Base-by-base conservation (phyloP, 2,113 vertebrate species). In the Anolis carolinensis region DNA sequence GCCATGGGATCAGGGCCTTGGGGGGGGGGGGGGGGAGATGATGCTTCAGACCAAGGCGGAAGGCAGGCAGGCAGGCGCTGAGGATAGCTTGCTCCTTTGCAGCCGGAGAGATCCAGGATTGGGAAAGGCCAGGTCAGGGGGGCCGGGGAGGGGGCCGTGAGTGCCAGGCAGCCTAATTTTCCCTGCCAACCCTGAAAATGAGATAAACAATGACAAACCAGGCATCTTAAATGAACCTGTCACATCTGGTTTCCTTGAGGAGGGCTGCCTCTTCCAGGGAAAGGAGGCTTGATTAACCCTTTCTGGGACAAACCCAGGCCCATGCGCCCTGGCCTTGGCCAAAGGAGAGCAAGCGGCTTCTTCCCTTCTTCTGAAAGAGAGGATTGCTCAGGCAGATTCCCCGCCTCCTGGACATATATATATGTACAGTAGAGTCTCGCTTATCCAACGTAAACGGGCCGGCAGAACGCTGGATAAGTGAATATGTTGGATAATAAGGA, bases 221-320 rank as follows among this genome's bases (percentile, higher is more conserved):
- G 89, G 93, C 94, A 90, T 94, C 95, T 96, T 95, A 97, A 98
- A 98, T 98, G 96, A 97, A 98, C 96, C 95, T 97, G 97, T 98
- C 98, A 97, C 96, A 96, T 95, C 95, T 97, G 88, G 94, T 98
- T 97, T 97, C 90, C 93, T 92, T 95, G 94, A 96, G 85, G 94
- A 94, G 94, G 87, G 93, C 93, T 92, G 89, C 92, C 55, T 91
- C 93, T 91, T 95, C 92, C 87, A 30, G 90, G 90, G 86, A 89
- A 92, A 16, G 18, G 55, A 16, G 18, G 93, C 79, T 91, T 91
- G 92, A 90, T 95, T 96, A 96, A 96, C 96, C 92, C 96, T 90
- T 96, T 89, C 91, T 13, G 83, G 84, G 89, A 81, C 85, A 44
- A 93, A 86, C 48, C 0, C 86, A 84, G 76, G 93, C 8, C 3